Evolutionary conservation across 2,113 vertebrate genomes (phyloP).

Genomic region (Notothenia coriiceps): DNA sequence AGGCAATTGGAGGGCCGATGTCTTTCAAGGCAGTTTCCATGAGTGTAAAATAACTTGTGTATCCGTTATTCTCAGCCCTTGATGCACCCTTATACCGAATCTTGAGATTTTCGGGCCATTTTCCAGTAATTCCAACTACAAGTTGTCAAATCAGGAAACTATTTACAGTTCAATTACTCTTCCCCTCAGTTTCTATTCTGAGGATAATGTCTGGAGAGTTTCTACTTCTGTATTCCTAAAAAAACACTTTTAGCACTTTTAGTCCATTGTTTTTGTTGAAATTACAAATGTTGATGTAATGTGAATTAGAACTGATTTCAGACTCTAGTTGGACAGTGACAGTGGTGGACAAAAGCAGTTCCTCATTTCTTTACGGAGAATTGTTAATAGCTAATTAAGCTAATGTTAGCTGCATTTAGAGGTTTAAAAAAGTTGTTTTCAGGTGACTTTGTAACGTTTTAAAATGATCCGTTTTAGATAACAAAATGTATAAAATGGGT

Average conservation of each 20-base stretch:
- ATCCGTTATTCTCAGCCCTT: too few species aligned
- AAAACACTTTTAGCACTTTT: not conserved
- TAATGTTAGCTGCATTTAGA: not conserved
- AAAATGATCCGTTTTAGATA: not conserved
- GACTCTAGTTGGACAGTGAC: too few species aligned
- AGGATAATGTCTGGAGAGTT: too few species aligned
- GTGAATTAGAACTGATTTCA: not conserved
- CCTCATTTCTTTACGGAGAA: not conserved
- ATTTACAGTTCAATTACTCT: not conserved
- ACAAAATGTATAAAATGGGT: not conserved
- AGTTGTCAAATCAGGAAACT: not conserved
- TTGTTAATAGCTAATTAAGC: not conserved
- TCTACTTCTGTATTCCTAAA: slow-evolving; percentile 23
- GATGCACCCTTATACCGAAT: too few species aligned
- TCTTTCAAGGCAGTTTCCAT: too few species aligned
- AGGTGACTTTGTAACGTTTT: not conserved
- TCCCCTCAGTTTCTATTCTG: not conserved
- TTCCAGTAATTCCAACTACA: too few species aligned
- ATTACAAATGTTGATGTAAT: not conserved
- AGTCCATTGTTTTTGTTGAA: not conserved
- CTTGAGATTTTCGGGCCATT: too few species aligned
- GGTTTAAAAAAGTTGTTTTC: not conserved
- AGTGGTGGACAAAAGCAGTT: not conserved
- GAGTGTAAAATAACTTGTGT: too few species aligned
- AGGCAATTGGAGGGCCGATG: too few species aligned